Base-by-base conservation (phyloP, 2,888 invertebrate species). In the Odontocerum albicorne region DNA sequence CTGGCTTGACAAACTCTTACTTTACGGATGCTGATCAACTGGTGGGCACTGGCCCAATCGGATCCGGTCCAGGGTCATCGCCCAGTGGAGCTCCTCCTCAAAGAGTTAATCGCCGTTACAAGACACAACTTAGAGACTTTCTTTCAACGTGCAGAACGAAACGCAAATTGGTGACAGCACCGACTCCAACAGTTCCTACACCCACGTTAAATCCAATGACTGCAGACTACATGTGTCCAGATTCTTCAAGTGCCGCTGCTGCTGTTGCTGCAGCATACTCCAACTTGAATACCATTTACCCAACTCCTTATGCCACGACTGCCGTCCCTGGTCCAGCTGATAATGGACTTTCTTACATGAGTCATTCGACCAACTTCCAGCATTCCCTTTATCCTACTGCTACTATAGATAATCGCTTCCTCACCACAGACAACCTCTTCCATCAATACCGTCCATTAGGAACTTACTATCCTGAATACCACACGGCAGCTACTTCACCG, bases 71-170 rank as follows among this genome's bases (percentile, higher is more conserved):
- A 22, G 77, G 78, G 64, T 72, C 80, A 21, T 69, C 80, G 58
- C 75, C 80, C 52, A 71, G 81, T 2, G 78, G 83, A 16, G 84
- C 84, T 47, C 86, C 86, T 49, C 90, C 91, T 1, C 90, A 89
- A 49, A 80, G 92, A 64, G 89, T 92, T 15, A 92, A 90, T 62
- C 83, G 94, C 58, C 84, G 96, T 65, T 96, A 96, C 75, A 96
- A 96, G 73, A 93, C 94, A 2, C 96, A 96, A 69, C 78, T 96
- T 17, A 79, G 95, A 42, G 96, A 96, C 74, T 95, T 96, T 70
- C 75, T 95, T 1, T 93, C 95, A 12, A 95, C 95, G 10, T 95
- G 95, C 69, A 84, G 95, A 60, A 89, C 88, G 60, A 92, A 92
- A 67, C 82, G 90, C 68, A 83, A 87, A 73, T 66, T 79, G 62